Evolutionary conservation across 2,888 invertebrate species (phyloP), one percentile per base, ranked within the genome.

Genomic region (Rosalia funebris): DNA sequence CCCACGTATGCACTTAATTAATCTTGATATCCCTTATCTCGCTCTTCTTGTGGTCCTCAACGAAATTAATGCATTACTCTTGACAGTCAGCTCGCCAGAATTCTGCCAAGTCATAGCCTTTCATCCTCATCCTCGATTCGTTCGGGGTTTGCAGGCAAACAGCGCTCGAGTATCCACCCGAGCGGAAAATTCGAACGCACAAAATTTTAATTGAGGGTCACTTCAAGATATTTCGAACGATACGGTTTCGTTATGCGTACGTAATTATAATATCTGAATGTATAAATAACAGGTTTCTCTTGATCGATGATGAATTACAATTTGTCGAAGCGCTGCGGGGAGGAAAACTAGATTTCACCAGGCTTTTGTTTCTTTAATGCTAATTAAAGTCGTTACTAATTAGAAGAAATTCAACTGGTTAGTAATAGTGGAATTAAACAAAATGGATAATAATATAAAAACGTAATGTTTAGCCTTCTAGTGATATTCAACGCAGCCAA

Each of bases 141-240:
- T 10, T 34, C n/a, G 25, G 1, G 44, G 44, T n/a, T 32, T 15
- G 32, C 15, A 20, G 20, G 14, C 12, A n/a, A 44, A 11, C 44
- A 15, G 15, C 5, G 16, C 41, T 41, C 44, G 17, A 5, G n/a
- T 12, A 17, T 11, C 48, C 20, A 19, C 34, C 37, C 17, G 17
- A 48, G 48, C 19, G 36, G 48, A 48, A 48, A 48, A 37, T 48
- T 48, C 12, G 19, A 14, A 19, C 16, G 17, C 20, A 19, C 36
- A 19, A 5, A 37, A 48, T 34, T 48, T 37, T 32, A 48, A 48
- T 48, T 48, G 48, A 5, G 36, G 37, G 37, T 37, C 37, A 48
- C 46, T 16, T 1, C n/a, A 34, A 32, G 32, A 34, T 14, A 19
- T 41, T 25, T 25, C 7, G 4, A 7, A 25, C 25, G 7, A 25